Evolutionary conservation across 2,113 vertebrate species (phyloP), one percentile per base, ranked within the genome.

Genomic region (Odobenus rosmarus): DNA sequence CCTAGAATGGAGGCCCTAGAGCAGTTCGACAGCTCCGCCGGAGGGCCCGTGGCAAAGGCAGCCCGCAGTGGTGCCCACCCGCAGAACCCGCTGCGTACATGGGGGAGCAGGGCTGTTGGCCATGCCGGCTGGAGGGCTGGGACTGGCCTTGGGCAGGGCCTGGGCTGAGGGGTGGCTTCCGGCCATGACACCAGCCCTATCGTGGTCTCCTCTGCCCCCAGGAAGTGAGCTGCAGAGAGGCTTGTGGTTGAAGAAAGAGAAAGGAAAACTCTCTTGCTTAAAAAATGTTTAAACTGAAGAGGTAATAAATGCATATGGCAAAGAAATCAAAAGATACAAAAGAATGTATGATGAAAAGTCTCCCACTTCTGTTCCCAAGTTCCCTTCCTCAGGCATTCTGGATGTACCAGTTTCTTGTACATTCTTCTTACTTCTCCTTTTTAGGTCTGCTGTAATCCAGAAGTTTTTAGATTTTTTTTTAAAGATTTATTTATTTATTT

Each of bases 391-490:
- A 10, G 64, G 36, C 18, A 62, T 46, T 72, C 79, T 57, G 10
- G 33, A 42, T 16, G 6, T 67, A 18, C 83, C 86, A 55, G 3
- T 62, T 95, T 87, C 77, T 91, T 89, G 15, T 53, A 71, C 55
- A 14, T 86, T 88, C 67, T 67, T 91, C 79, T 53, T n/a, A 2
- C 53, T 46, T 93, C 21, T 89, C 72, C 69, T 96, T 97, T 90
- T 91, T 39, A 90, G 24, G 59, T 89, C 36, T 96, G 31, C 28
- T 92, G 21, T 62, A 14, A 59, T 90, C 55, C 36, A 46, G 62
- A 95, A 57, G 33, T 74, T 92, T 95, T 81, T 67, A 96, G 90
- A 88, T 89, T 39, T 4, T 39, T 39, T 39, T 39, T 39, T 39
- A 4, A 39, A 39, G 39, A 39, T 39, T 39, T 39, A 39, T 39